These are phyloP conservation scores for Glaucidium brasilianum DNA, from an alignment of 2,113 vertebrate genomes.

Conservation along the genomic window DNA sequence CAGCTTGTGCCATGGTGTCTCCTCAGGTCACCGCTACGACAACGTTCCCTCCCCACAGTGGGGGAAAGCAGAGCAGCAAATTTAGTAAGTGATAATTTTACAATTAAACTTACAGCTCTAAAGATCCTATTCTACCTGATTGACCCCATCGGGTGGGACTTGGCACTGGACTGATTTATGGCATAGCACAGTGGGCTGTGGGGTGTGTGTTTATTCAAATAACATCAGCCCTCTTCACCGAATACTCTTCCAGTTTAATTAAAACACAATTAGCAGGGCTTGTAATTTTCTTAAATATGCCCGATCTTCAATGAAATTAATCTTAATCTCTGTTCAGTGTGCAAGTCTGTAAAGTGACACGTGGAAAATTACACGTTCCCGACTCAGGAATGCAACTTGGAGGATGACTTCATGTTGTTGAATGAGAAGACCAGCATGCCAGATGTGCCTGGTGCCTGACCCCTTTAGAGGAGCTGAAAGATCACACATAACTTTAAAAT, in stretches of 20 bases:
- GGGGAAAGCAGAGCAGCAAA: not conserved
- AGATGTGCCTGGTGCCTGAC: not conserved
- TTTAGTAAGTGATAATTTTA: not conserved
- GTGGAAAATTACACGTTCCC: constrained; percentile 19
- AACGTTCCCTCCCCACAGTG: rapidly evolving
- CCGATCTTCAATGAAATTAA: not conserved
- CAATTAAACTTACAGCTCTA: not conserved
- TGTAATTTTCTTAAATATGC: not conserved
- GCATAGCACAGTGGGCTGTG: rapidly evolving
- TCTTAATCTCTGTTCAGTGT: not conserved
- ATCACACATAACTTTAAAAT: not conserved
- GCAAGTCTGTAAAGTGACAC: not conserved
- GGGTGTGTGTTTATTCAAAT: not conserved
- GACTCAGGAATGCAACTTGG: not conserved
- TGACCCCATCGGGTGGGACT: rapidly evolving
- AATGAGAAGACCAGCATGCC: not conserved
- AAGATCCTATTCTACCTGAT: not conserved
- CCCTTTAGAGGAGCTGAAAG: not conserved
- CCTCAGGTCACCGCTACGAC: rapidly evolving
- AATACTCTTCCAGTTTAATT: not conserved
- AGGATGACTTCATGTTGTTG: constrained; percentile 43
- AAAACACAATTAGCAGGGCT: not conserved
- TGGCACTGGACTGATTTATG: not conserved
- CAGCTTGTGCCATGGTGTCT: not conserved
- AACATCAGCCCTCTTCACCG: not conserved